Evolutionary conservation across 2,888 invertebrate genomes (phyloP), one percentile per base, ranked within the genome.

Genomic region (Mesopsocus fuscifrons): DNA sequence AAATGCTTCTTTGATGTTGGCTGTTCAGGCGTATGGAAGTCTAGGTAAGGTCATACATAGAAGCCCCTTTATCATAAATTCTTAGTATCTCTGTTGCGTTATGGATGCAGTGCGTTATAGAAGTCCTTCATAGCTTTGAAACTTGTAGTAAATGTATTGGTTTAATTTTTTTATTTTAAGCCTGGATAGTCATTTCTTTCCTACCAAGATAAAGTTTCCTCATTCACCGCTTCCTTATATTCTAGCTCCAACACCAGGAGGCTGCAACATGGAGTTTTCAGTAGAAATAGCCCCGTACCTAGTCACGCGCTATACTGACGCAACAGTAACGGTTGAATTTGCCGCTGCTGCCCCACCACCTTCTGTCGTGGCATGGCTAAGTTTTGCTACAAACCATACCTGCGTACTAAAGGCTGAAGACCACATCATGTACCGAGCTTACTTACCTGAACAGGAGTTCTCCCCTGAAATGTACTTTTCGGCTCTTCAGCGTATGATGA

Each of bases 231-330:
- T 31, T 20, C 15, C 34, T 16, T 11, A 31, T 52, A 50, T 52
- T 48, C 42, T 59, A 83, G 83, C 72, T 55, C 83, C 83, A 1
- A 62, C 80, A 49, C 81, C 83, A 15, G 84, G 84, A 31, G 83
- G 79, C 15, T 83, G 83, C 55, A 82, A 79, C 53, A 66, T 76
- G 67, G 77, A 76, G 52, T 73, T 73, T 49, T 59, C 69, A 32
- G 54, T 70, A 13, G 61, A 68, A 49, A 64, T 68, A 48, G 69
- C 76, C 6, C 78, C 83, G 1, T 77, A 65, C 53, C 64, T 75
- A 52, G 58, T 58, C 41, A 49, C 72, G 18, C 48, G 46, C 2
- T 56, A 61, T 43, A 58, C 55, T 35, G 50, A 62, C 49, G 49
- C 61, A 17, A 55, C 66, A 41, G 62, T 77, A 5, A 57, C 54